Evolutionary conservation across 2,797 vertebrate genomes (phyloP).

Genomic region (Cynopterus sphinx): DNA sequence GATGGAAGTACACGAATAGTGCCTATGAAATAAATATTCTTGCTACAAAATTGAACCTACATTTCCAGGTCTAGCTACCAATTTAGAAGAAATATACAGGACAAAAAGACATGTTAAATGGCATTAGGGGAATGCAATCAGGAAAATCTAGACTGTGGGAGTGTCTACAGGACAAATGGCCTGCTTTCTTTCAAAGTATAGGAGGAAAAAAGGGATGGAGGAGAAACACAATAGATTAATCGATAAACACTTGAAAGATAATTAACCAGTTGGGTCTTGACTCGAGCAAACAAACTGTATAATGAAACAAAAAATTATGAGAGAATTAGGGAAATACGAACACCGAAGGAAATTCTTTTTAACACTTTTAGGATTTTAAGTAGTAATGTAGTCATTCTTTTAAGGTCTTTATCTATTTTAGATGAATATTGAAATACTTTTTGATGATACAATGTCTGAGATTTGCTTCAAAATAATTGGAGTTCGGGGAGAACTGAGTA

Average conservation of each 20-base stretch:
- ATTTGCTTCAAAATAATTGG: neutral
- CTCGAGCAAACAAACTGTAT: neutral
- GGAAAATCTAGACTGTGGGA: neutral
- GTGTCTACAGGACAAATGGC: neutral
- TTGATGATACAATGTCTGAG: neutral
- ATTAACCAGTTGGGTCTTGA: neutral
- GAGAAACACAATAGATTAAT: neutral
- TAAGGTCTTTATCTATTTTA: neutral
- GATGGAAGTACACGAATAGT: neutral
- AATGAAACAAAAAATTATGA: neutral
- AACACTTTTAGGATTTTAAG: constrained; percentile 18
- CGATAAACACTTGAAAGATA: neutral
- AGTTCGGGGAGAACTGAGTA: neutral
- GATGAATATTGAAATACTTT: neutral
- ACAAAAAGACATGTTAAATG: neutral
- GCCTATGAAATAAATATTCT: neutral
- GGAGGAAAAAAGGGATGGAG: neutral
- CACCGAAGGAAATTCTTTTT: neutral
- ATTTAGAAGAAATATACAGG: neutral
- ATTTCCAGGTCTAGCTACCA: neutral
- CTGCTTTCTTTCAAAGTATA: constrained; percentile 32
- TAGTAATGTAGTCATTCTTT: neutral
- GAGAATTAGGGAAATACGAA: neutral
- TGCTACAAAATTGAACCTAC: neutral
- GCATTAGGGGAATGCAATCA: neutral